Conservation (phyloP, 2,888 invertebrate species). For the Drosophila prostipennis region DNA sequence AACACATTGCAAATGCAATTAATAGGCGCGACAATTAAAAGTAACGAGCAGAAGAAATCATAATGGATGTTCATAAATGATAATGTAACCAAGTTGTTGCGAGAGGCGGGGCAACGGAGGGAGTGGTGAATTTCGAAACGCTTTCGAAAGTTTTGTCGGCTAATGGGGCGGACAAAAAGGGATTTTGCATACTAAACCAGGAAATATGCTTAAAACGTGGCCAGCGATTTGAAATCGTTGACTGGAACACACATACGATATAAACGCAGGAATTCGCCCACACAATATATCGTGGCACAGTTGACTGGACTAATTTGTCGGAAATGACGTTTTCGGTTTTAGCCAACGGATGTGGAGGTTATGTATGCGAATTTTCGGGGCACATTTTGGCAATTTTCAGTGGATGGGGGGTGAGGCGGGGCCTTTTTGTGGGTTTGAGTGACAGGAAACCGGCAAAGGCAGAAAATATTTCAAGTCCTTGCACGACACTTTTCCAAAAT, state of each 20-base stretch:
- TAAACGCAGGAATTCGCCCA: slow-evolving; percentile 11
- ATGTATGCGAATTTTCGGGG: slow-evolving; percentile 56
- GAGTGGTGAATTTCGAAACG: slow-evolving; percentile 23
- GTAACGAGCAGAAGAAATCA: slow-evolving; percentile 56
- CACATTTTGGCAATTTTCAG: slow-evolving; percentile 20
- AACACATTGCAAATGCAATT: slow-evolving; percentile 73
- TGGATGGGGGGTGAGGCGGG: background rate
- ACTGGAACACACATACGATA: slow-evolving; percentile 20
- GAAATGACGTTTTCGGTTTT: slow-evolving; percentile 73
- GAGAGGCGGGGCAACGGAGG: background rate
- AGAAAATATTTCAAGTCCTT: slow-evolving; percentile 64
- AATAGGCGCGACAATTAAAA: slow-evolving; percentile 69
- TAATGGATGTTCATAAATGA: slow-evolving; percentile 23
- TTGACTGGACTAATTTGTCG: slow-evolving; percentile 79
- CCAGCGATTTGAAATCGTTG: slow-evolving; percentile 41
- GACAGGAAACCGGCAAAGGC: slow-evolving; percentile 38
- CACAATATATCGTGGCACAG: slow-evolving; percentile 63
- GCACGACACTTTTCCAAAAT: slow-evolving; percentile 76
- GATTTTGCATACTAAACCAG: slow-evolving; percentile 56
- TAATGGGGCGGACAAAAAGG: slow-evolving; percentile 34
- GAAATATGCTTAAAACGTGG: slow-evolving; percentile 74
- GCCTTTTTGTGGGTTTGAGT: background rate
- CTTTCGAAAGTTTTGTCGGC: slow-evolving; percentile 56
- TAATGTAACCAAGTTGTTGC: background rate
- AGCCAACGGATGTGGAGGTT: slow-evolving; percentile 58